Evolutionary conservation across 2,113 vertebrate genomes (phyloP), one percentile per base, ranked within the genome.

Genomic region (Gambusia affinis): DNA sequence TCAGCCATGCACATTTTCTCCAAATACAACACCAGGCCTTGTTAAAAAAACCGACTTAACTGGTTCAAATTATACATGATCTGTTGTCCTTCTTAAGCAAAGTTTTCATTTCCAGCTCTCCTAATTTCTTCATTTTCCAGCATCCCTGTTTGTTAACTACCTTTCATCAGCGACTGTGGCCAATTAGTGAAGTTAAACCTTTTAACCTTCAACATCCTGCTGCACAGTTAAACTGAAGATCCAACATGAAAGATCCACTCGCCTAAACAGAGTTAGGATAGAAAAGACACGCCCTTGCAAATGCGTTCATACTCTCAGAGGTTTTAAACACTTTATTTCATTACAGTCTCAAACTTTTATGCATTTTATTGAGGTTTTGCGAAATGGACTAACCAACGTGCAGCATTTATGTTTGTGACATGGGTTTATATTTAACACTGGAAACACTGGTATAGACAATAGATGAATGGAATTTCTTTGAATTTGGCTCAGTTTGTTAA

Each of bases 101-200:
- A 42, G 39, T 65, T 67, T 51, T 30, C 14, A 75, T 64, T 68
- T 60, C 22, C 14, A 72, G 29, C 66, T 19, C 24, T 66, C 35
- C 15, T 28, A 57, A 64, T 82, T 22, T 44, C 37, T 31, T 19
- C 14, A 35, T 68, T 68, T 71, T 12, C 1, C 22, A 4, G 1
- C 31, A 12, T 61, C 15, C 83, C 82, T 82, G 47, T 54, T 54
- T 19, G 17, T 57, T 57, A 57, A n/a, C 51, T n/a, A n/a, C 88
- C 87, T 91, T 90, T 94, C 93, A 94, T 90, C 85, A 81, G 86
- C 29, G 88, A 92, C 92, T 90, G 44, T 47, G 85, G 87, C 91
- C 94, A 95, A 94, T 95, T 95, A 94, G 91, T 86, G 87, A 14
- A 69, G 14, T 74, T 90, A 94, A 94, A 95, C 91, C 92, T 91